Percentiles rank a stretch among this genome's conserved stretches.
Conservation (phyloP, 2,797 vertebrate genomes). For the Coluber constrictor region DNA sequence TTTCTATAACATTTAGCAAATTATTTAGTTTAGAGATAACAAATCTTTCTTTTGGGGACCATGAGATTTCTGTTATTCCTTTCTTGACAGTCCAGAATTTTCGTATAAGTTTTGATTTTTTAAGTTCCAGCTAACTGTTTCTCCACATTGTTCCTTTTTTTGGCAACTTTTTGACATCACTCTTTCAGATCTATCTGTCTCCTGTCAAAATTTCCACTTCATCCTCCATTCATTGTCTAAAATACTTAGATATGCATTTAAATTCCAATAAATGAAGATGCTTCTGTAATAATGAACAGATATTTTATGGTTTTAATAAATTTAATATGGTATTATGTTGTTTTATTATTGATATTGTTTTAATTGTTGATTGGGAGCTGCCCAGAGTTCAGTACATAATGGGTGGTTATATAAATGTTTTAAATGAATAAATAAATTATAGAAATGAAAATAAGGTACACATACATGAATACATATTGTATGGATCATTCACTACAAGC, state of each 20-base stretch:
- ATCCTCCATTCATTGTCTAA: background rate
- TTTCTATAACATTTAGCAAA: background rate
- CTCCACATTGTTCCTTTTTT: background rate
- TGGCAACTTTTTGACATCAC: background rate
- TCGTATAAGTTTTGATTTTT: background rate
- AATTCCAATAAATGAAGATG: background rate
- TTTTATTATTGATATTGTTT: background rate
- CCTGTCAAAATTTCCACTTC: background rate
- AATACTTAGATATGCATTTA: background rate
- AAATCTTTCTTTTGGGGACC: background rate
- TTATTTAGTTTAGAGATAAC: background rate
- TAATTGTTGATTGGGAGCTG: background rate
- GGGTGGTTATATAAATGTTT: background rate
- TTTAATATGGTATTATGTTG: background rate
- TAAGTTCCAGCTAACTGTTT: background rate
- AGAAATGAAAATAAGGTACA: background rate
- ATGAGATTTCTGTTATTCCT: background rate
- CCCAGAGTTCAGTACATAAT: background rate
- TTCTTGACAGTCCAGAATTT: background rate
- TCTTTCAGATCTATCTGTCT: background rate
- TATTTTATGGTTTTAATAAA: background rate
- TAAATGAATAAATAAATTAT: background rate
- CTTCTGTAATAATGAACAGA: background rate
- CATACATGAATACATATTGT: background rate
- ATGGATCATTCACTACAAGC: background rate